Percentiles rank a stretch among this genome's conserved stretches.
Evolutionary conservation across 2,888 invertebrate species (phyloP).

Genomic region (Cremastinae sp.): DNA sequence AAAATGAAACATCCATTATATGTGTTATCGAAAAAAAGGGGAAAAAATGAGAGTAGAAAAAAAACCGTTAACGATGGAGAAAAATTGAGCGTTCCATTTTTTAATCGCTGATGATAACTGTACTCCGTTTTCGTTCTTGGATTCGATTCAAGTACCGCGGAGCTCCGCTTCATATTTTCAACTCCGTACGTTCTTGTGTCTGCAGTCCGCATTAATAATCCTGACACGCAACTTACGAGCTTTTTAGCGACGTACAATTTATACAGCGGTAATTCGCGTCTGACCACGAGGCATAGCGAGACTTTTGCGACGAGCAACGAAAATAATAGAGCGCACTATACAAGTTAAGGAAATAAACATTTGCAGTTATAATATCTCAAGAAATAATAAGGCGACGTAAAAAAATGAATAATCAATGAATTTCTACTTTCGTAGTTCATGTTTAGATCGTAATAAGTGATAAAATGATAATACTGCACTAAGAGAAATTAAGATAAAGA

Average conservation of each 20-base stretch:
- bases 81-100: too few species aligned
- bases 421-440: too few species aligned
- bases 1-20: too few species aligned
- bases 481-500: too few species aligned
- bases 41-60: too few species aligned
- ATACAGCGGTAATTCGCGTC: slow-evolving; percentile 28
- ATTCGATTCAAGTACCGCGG: slow-evolving; percentile 6
- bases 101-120: too few species aligned
- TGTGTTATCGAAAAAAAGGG: too few species aligned
- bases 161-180: background rate
- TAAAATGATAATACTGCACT: too few species aligned
- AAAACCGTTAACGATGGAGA: too few species aligned
- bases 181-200: background rate
- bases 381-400: background rate
- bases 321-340: slow-evolving; percentile 4
- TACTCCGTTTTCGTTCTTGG: background rate
- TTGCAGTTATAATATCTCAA: background rate
- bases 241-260: slow-evolving; percentile 25
- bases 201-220: background rate
- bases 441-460: too few species aligned
- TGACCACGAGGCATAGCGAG: slow-evolving; percentile 27
- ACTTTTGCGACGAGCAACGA: slow-evolving; percentile 1
- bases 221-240: slow-evolving; percentile 15
- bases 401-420: background rate
- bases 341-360: background rate